Percentiles rank a stretch among this genome's conserved stretches.
Evolutionary conservation across 35 echinoderm and acorn worm genomes (phyloP).

Genomic region (Apostichopus japonicus): DNA sequence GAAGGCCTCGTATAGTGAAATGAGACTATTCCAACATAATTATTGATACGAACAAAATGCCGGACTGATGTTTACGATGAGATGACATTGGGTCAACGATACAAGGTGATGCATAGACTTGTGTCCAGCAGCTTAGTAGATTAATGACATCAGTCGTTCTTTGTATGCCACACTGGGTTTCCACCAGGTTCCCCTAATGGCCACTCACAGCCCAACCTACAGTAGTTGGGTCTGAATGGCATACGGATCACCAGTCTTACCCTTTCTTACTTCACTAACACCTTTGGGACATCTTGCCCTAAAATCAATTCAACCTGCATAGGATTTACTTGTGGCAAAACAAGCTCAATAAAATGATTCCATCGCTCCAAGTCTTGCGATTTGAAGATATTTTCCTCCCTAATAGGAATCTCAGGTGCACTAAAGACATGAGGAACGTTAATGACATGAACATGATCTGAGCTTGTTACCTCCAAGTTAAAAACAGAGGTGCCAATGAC

Average conservation of each 20-base stretch:
- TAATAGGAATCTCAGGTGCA: background rate
- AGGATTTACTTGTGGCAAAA: background rate
- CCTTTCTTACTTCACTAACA: conserved; percentile 53
- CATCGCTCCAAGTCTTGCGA: background rate
- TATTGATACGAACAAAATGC: too few species aligned
- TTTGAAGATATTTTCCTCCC: conserved; percentile 23
- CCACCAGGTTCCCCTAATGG: conserved; percentile 12
- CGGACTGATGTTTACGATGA: too few species aligned
- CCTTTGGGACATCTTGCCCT: conserved; percentile 58
- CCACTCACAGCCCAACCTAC: conserved; percentile 69
- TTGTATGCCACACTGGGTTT: background rate
- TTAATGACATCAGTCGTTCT: too few species aligned
- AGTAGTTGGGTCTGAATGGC: conserved; percentile 43
- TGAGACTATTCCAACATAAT: too few species aligned
- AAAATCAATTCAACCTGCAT: conserved; percentile 34
- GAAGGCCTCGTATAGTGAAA: too few species aligned
- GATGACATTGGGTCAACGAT: too few species aligned
- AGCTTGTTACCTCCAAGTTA: conserved; percentile 6
- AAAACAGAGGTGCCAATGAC: conserved; percentile 22
- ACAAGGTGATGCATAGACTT: too few species aligned
- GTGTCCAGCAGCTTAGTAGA: too few species aligned
- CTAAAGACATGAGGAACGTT: conserved; percentile 7
- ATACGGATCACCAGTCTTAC: conserved; percentile 49
- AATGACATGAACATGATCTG: background rate
- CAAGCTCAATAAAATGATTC: conserved; percentile 23